Base-by-base conservation (phyloP, 2,113 vertebrate species). In the Polypterus bichir region DNA sequence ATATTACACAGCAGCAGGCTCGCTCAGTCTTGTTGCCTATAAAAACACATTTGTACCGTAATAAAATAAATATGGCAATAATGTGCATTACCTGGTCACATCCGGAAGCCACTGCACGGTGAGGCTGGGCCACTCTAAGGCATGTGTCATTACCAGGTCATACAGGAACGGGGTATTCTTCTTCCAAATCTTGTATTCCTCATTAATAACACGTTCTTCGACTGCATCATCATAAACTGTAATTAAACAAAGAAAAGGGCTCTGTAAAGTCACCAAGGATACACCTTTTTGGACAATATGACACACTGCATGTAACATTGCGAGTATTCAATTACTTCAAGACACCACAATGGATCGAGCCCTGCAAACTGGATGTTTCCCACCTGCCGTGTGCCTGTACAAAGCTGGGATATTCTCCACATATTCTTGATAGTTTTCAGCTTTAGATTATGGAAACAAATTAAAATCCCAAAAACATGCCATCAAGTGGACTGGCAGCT, bases 121-220 rank as follows among this genome's bases (percentile, higher is more conserved):
- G 60, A 97, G 89, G 72, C 94, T 93, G 54, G 92, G 92, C 94
- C 94, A 91, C 77, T 95, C 92, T 62, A 93, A 78, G 0, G 91
- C 92, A 9, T 94, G 92, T 11, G 91, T 93, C 91, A 95, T 89
- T 71, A 94, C 89, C 79, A 92, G 76, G 71, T 94, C 91, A 55
- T 93, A 97, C 2, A 97, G 77, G 68, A 94, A 94, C 0, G 92
- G 92, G 0, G 91, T 93, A 74, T 94, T 95, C 65, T 95, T 95
- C 81, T 93, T 97, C 91, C 93, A 97, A 53, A 97, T 93, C 78
- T 91, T 94, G 81, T 94, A 93, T 71, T 97, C 92, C 67, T 93
- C 93, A 56, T 92, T 90, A 76, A 95, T 94, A 59, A 93, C 91
- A 47, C 92, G 81, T 69, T 97, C 93, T 64, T 94, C 91, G 79